Percentiles rank a stretch among this genome's conserved stretches.
Evolutionary conservation across 2,888 invertebrate genomes (phyloP).

Genomic region (Philereme vetulata): DNA sequence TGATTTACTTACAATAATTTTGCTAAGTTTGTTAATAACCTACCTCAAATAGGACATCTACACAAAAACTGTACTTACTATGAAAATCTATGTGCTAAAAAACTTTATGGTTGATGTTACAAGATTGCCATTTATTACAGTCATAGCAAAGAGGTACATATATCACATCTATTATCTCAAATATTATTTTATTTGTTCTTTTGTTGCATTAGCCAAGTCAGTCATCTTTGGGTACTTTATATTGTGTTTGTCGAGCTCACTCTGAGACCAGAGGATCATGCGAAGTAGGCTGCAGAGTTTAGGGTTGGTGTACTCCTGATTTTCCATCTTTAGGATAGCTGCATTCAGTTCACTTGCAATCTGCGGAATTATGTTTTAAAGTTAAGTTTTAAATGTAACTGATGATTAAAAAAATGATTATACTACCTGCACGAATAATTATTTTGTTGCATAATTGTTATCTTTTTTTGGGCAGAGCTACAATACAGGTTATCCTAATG

Average conservation of each 20-base stretch:
- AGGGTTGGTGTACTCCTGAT: conserved; percentile 94
- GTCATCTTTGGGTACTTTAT: conserved; percentile 98
- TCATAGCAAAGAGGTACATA: conserved; percentile 1
- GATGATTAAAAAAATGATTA: too few species aligned
- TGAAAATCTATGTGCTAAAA: neutral
- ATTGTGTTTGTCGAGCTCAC: conserved; percentile 96
- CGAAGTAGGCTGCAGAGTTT: conserved; percentile 95
- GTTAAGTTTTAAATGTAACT: too few species aligned
- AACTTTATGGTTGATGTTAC: neutral
- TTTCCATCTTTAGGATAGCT: conserved; percentile 97
- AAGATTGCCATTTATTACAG: neutral
- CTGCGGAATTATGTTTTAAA: conserved; percentile 67
- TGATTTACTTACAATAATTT: neutral
- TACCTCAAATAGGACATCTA: too few species aligned
- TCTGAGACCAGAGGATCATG: conserved; percentile 97
- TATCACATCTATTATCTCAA: conserved; percentile 3
- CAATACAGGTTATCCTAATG: too few species aligned
- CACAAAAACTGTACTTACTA: neutral
- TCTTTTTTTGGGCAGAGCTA: too few species aligned
- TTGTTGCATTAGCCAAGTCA: conserved; percentile 92
- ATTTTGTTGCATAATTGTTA: too few species aligned
- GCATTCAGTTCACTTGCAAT: conserved; percentile 98
- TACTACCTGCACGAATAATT: too few species aligned
- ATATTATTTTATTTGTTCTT: conserved; percentile 88
- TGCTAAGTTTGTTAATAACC: too few species aligned